Conservation (phyloP, 2,888 invertebrate species). For the Drosophila multiciliata region DNA sequence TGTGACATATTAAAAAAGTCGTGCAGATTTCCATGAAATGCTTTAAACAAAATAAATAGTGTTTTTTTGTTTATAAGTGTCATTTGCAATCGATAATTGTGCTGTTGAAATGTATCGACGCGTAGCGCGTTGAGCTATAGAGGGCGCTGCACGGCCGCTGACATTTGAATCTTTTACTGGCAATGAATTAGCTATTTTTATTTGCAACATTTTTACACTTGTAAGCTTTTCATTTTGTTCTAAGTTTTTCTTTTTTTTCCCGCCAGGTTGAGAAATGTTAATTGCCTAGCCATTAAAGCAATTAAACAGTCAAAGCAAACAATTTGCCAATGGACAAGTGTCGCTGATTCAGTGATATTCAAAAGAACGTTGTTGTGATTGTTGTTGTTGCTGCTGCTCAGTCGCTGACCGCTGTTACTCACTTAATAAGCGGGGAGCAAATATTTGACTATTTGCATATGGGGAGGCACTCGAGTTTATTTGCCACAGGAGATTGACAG, state of each 20-base stretch:
- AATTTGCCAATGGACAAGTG: slow-evolving; percentile 61
- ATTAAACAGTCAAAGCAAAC: slow-evolving; percentile 75
- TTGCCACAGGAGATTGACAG: slow-evolving; percentile 80
- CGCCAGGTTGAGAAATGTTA: slow-evolving; percentile 54
- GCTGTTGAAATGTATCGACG: neutral
- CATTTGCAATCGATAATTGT: slow-evolving; percentile 7
- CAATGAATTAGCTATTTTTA: neutral
- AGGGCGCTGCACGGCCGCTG: slow-evolving; percentile 31
- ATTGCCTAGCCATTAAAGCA: slow-evolving; percentile 78
- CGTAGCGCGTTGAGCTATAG: slow-evolving; percentile 6
- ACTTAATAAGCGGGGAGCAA: slow-evolving; percentile 81
- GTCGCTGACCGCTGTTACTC: slow-evolving; percentile 73
- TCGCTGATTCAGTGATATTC: slow-evolving; percentile 34
- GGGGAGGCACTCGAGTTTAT: slow-evolving; percentile 74
- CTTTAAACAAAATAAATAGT: slow-evolving; percentile 58
- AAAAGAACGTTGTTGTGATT: slow-evolving; percentile 20
- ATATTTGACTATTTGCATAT: slow-evolving; percentile 77
- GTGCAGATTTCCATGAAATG: slow-evolving; percentile 80
- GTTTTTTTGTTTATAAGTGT: slow-evolving; percentile 33
- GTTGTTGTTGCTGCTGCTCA: slow-evolving; percentile 35
- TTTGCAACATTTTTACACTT: slow-evolving; percentile 32
- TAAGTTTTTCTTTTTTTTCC: slow-evolving; percentile 25
- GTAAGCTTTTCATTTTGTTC: slow-evolving; percentile 14
- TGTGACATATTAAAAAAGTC: slow-evolving; percentile 31
- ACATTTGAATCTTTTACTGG: slow-evolving; percentile 1